Percentiles rank a stretch among this genome's conserved stretches.
phyloP scores from a whole-genome alignment of 1,140 invertebrate species.

The Drosophila subobscura region DNA sequence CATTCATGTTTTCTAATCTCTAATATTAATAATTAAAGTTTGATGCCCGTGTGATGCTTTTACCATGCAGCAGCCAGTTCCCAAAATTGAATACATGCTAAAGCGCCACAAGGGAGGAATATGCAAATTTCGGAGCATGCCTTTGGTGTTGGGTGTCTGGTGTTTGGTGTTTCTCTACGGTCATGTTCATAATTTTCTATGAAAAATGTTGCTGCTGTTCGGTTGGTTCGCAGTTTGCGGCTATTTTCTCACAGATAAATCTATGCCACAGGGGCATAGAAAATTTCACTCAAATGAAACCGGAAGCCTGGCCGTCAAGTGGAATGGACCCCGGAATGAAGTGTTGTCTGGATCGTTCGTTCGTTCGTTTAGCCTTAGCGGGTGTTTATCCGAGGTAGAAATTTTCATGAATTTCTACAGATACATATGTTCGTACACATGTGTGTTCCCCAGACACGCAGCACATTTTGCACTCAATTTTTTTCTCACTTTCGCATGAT shows the following conservation, averaged over 20 bases:
- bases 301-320: slow-evolving; percentile 70
- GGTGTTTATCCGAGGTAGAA: slow-evolving; percentile 65
- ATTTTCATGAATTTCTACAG: slow-evolving; percentile 52
- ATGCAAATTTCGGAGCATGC: slow-evolving; percentile 59
- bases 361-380: slow-evolving; percentile 38
- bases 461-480: slow-evolving; percentile 66
- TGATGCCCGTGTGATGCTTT: slow-evolving; percentile 33
- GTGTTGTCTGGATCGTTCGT: slow-evolving; percentile 30
- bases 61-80: slow-evolving; percentile 2
- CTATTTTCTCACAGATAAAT: slow-evolving; percentile 77
- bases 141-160: slow-evolving; percentile 32
- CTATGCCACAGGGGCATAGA: slow-evolving; percentile 63
- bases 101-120: slow-evolving; percentile 61
- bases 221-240: slow-evolving; percentile 10
- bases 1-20: slow-evolving; percentile 61
- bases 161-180: slow-evolving; percentile 30
- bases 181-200: slow-evolving; percentile 74
- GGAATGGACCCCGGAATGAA: slow-evolving; percentile 55
- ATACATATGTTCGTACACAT: slow-evolving; percentile 16
- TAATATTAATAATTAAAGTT: slow-evolving; percentile 71
- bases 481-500: slow-evolving; percentile 75
- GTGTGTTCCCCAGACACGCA: slow-evolving; percentile 50
- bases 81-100: slow-evolving; percentile 42
- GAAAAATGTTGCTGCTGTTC: slow-evolving; percentile 61
- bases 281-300: slow-evolving; percentile 81